Evolutionary conservation across 2,113 vertebrate species (phyloP), one percentile per base, ranked within the genome.

Genomic region (Pelobates fuscus): DNA sequence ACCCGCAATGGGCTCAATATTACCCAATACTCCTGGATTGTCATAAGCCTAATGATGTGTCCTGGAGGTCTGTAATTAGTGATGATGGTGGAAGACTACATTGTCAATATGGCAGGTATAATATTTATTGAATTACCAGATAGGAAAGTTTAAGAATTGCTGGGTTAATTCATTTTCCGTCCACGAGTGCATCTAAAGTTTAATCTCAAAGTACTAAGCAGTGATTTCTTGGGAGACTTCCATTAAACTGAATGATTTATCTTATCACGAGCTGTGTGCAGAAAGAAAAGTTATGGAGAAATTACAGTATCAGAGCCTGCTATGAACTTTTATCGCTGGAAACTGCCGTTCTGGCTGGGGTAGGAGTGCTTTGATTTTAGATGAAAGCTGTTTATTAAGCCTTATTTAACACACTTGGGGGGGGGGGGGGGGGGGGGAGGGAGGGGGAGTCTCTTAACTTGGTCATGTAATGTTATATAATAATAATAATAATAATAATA

Each of bases 321-420:
- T 64, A 73, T 73, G 21, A 17, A 17, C 54, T 54, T 20, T 74
- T 66, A 57, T 49, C n/a, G 27, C 70, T 73, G 60, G 70, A 73
- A 73, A 64, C 52, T 73, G 23, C 60, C 60, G 41, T 6, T 57
- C 63, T 75, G 63, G 72, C 63, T 30, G 18, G 37, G 21, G 2
- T 21, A 24, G 7, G 0, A 14, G 10, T 10, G 43, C 25, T 62
- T 41, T 57, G 52, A 67, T 58, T 66, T 23, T 21, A 67, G 21
- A 15, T 65, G 32, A 75, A 27, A 67, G 44, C 24, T 23, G 11
- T 41, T 41, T 37, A 70, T 70, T 14, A 57, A 37, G 26, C 10
- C 41, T 6, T 29, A 18, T 27, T 67, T 49, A 67, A 52, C 15
- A 24, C n/a, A n/a, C n/a, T 25, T 7, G 17, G 18, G 12, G 21